Evolutionary conservation across 2,888 invertebrate species (phyloP), one percentile per base, ranked within the genome.

Genomic region (Euspilapteryx auroguttella): DNA sequence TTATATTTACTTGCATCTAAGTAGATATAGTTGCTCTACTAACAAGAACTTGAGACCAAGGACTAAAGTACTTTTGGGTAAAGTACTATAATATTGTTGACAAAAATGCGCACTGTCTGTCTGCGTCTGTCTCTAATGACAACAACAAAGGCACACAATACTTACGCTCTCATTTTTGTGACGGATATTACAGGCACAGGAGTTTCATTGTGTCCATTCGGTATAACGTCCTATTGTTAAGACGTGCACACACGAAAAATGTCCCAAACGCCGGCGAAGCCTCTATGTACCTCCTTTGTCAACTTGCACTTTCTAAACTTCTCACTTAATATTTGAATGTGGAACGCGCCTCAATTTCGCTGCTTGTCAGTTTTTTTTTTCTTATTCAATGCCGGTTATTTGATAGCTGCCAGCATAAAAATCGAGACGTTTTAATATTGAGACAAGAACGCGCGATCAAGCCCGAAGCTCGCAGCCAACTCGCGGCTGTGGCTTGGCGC

Each of bases 151-250:
- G n/a, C n/a, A n/a, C n/a, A n/a, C n/a, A n/a, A 55, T 58, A 50
- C 73, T 73, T 61, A 73, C 73, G 58, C 53, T 65, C 57, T 66
- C 73, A 75, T 75, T 68, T 69, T 73, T 44, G 51, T 45, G 51
- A 53, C 54, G 49, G 57, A 56, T 55, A 65, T 65, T 57, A 64
- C 63, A 49, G 44, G 50, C 43, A 46, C 48, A 47, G 49, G 57
- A 56, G 49, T 50, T 44, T 51, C 59, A 65, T 68, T 64, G 59
- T 66, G 44, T 49, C 45, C 54, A 54, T 55, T 55, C 55, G 49
- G 47, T 17, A n/a, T 45, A 44, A 44, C 30, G 45, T 40, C 37
- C 41, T 44, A 41, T 49, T 51, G 44, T 50, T 45, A 46, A 41
- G 38, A 44, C 40, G 40, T 36, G 36, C 54, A 55, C 56, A 39